Conservation (phyloP, 2,797 vertebrate genomes). For the Pteronotus mesoamericanus region DNA sequence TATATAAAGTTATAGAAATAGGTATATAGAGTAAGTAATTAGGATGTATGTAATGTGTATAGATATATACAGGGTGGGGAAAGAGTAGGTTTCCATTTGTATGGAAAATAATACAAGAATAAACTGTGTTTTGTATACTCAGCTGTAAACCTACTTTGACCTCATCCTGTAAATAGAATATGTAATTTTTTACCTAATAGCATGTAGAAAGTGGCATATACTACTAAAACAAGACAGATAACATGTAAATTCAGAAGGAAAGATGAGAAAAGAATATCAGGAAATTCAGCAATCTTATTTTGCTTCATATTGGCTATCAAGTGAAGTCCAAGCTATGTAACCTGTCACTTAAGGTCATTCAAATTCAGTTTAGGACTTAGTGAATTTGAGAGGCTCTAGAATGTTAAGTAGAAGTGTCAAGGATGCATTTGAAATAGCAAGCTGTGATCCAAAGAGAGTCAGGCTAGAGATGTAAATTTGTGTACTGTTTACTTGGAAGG, state of each 20-base stretch:
- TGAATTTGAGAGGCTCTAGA: background rate
- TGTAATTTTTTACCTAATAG: background rate
- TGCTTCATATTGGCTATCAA: background rate
- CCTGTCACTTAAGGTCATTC: background rate
- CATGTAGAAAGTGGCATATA: background rate
- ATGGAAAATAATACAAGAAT: background rate
- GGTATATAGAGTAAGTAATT: background rate
- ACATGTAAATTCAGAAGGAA: background rate
- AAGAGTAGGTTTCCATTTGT: background rate
- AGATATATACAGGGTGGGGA: background rate
- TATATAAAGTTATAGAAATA: too few relatives aligned
- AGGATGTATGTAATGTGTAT: background rate
- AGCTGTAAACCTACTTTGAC: background rate
- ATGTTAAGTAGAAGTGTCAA: background rate
- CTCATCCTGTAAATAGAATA: background rate
- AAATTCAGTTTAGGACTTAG: background rate
- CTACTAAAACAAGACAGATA: background rate
- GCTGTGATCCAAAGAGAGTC: background rate
- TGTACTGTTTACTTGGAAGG: background rate
- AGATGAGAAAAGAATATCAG: background rate
- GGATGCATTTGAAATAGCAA: background rate
- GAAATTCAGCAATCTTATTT: background rate
- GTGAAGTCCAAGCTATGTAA: background rate
- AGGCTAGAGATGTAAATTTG: background rate
- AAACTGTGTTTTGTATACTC: background rate